Conservation (phyloP, 2,888 invertebrate species). For the Cyclophora albipunctata region DNA sequence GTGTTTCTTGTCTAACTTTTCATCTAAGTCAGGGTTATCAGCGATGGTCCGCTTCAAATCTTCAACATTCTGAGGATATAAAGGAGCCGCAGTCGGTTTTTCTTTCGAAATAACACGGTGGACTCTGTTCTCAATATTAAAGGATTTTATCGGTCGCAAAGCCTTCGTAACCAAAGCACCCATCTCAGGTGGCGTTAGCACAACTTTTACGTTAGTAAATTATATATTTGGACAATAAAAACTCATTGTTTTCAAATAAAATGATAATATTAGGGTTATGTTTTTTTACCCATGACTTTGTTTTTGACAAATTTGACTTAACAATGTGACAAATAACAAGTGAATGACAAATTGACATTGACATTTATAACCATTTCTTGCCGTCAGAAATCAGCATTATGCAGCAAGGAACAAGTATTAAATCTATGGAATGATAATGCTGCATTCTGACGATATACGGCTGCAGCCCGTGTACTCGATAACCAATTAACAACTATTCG, state of each 20-base stretch:
- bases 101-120: slow-evolving; percentile 80
- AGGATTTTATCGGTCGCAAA: slow-evolving; percentile 77
- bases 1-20: slow-evolving; percentile 79
- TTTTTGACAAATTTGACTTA: slow-evolving; percentile 15
- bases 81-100: slow-evolving; percentile 82
- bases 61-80: slow-evolving; percentile 74
- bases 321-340: too few relatives aligned
- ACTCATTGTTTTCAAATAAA: slow-evolving; percentile 21
- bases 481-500: too few relatives aligned
- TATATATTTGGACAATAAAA: slow-evolving; percentile 10
- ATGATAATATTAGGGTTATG: slow-evolving; percentile 7
- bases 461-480: too few relatives aligned
- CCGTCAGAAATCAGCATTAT: too few relatives aligned
- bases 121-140: slow-evolving; percentile 85
- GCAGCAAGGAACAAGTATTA: too few relatives aligned
- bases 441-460: too few relatives aligned
- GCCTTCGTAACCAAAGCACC: slow-evolving; percentile 78
- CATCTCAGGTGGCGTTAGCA: slow-evolving; percentile 73
- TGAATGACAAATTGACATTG: slow-evolving; percentile 4
- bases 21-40: slow-evolving; percentile 77
- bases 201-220: slow-evolving; percentile 13
- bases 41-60: slow-evolving; percentile 79
- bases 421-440: too few relatives aligned
- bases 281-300: slow-evolving; percentile 24
- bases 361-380: slow-evolving; percentile 9